These are phyloP conservation scores for Phacellophora camtschatica DNA, from an alignment of 30 jellyfish, hydroid and myxozoan species.

Conservation along the genomic window DNA sequence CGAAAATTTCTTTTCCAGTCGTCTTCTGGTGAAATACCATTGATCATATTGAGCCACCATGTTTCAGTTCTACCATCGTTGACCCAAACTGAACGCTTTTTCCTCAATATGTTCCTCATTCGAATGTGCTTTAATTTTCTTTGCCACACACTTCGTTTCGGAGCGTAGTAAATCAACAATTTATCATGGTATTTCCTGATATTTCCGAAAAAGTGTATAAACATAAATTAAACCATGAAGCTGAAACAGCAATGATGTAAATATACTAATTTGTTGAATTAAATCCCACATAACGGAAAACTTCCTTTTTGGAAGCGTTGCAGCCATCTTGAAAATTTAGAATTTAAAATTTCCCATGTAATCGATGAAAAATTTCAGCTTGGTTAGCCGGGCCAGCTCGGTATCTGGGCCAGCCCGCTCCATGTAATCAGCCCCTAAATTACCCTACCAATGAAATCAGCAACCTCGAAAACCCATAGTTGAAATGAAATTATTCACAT, in stretches of 20 bases:
- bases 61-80: slow-evolving; percentile 7
- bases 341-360: background rate
- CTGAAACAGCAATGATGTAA: slow-evolving; percentile 8
- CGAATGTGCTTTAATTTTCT: background rate
- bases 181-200: background rate
- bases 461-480: no score
- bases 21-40: background rate
- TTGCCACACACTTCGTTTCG: background rate
- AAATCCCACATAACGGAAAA: background rate
- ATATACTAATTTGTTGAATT: slow-evolving; percentile 1
- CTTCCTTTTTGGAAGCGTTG: background rate
- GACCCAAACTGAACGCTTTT: slow-evolving; percentile 22
- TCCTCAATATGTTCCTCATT: slow-evolving; percentile 10
- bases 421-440: slow-evolving; percentile 16
- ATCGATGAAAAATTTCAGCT: background rate
- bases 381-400: background rate
- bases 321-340: background rate
- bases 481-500: no score
- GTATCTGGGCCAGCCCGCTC: slow-evolving; percentile 16
- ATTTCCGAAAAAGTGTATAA: background rate
- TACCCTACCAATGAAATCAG: no score
- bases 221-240: slow-evolving; percentile 7
- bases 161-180: background rate
- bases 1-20: slow-evolving; percentile 52
- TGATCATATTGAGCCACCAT: slow-evolving; percentile 23